Base-by-base conservation (phyloP, 2,888 invertebrate species). In the Electrophaes corylata region DNA sequence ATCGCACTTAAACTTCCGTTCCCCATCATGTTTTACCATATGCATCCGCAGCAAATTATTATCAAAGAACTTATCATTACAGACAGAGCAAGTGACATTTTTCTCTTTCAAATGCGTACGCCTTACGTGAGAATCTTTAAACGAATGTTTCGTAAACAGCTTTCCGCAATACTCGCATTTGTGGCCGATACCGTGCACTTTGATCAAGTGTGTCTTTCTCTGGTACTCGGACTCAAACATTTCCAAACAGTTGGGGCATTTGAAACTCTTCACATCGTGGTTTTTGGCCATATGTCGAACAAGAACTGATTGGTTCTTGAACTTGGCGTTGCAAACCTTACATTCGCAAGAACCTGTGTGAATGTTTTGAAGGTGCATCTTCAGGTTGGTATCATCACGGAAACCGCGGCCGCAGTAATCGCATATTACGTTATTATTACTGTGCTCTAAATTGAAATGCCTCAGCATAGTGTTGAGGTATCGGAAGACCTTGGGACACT, bases 21-120 rank as follows among this genome's bases (percentile, higher is more conserved):
- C 93, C 0, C 92, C 92, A 11, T 91, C 85, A 57, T 93, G 94
- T 18, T 89, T 91, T 0, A 90, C 92, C 84, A 91, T 92, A 63
- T 93, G 93, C 76, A 89, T 73, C 40, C 67, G 83, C 47, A 91
- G 59, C 12, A 84, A 69, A 48, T 89, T 81, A 57, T 87, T 89
- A 49, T 91, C 89, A 35, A 91, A 91, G 57, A 91, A 91, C 54
- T 79, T 86, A 52, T 88, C 86, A 18, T 79, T 79, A 31, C 91
- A 91, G 1, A 91, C 79, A 0, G 88, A 82, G 55, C 91, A 91
- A 0, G 84, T 72, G 0, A 88, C 87, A 26, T 86, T 89, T 20
- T 87, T 88, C 64, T 91, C 91, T 26, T 90, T 90, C 68, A 90
- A 77, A 81, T 91, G 91, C 1, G 84, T 88, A n/a, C 91, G 61